Conservation (phyloP, 2,797 vertebrate species). For the Cynopterus sphinx region DNA sequence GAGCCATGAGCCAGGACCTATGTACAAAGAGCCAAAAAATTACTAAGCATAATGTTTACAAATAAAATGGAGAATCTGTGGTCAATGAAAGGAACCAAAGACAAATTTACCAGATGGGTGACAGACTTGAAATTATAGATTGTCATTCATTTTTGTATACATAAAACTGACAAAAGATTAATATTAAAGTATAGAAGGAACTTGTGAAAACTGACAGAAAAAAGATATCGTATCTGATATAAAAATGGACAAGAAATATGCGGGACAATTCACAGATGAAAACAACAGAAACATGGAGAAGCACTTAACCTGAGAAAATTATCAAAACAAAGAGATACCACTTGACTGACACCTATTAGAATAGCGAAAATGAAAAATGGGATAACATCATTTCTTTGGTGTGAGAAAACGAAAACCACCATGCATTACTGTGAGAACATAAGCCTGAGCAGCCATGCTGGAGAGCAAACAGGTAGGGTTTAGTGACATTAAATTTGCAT, state of each 20-base stretch:
- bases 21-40: background rate
- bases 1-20: background rate
- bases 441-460: background rate
- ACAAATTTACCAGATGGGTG: background rate
- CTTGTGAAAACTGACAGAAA: background rate
- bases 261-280: background rate
- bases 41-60: background rate
- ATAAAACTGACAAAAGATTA: background rate
- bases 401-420: background rate
- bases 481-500: background rate
- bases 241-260: background rate
- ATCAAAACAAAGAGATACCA: background rate
- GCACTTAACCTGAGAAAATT: background rate
- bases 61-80: background rate
- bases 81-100: background rate
- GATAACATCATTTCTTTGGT: background rate
- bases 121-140: background rate
- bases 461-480: background rate
- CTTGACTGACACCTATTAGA: background rate
- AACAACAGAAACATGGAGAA: background rate
- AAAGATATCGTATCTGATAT: background rate
- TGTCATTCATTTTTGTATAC: background rate
- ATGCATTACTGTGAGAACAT: fast-evolving
- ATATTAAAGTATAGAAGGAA: background rate
- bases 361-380: background rate